Conservation (phyloP, 2,113 vertebrate species). For the Psophia crepitans region DNA sequence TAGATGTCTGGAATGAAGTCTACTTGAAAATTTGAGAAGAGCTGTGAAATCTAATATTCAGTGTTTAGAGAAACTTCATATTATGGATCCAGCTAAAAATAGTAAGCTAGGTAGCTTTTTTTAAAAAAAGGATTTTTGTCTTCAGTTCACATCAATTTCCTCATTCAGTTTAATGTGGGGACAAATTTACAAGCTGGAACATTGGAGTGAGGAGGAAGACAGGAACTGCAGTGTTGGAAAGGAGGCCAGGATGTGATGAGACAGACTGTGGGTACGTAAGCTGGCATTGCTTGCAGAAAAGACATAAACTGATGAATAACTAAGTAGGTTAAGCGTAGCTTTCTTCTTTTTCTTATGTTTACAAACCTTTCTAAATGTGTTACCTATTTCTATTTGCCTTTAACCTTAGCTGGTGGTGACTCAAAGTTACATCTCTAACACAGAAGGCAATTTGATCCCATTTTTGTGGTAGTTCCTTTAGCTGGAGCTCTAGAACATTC, state of each 20-base stretch:
- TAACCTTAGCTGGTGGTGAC: neutral
- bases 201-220: neutral
- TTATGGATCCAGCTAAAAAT: neutral
- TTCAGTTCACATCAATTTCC: neutral
- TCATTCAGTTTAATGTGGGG: neutral
- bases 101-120: neutral
- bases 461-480: neutral
- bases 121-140: neutral
- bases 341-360: neutral
- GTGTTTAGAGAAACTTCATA: neutral
- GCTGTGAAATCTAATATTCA: neutral
- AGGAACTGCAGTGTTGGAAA: neutral
- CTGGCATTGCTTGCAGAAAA: neutral
- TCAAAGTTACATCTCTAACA: neutral
- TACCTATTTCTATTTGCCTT: neutral
- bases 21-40: neutral
- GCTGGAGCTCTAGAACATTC: neutral
- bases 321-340: neutral
- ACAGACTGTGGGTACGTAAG: neutral
- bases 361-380: neutral
- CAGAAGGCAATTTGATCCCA: neutral
- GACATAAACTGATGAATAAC: neutral
- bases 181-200: neutral
- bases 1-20: neutral
- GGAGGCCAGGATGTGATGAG: neutral